These are phyloP conservation scores for Meloidogyne hapla DNA, from an alignment of 1,140 invertebrate genomes.

Conservation along the genomic window DNA sequence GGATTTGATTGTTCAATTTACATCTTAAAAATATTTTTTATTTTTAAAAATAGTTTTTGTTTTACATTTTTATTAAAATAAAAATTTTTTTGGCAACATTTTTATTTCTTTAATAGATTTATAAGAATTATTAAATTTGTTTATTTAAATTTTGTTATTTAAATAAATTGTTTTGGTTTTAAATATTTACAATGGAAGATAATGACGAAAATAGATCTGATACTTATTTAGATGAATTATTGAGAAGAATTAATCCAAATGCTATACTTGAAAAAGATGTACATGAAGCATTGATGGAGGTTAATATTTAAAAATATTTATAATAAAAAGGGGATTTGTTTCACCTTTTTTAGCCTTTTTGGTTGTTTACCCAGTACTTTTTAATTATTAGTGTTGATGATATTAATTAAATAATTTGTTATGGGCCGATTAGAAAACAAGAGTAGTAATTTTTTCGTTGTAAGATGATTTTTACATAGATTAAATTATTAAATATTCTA, in stretches of 20 bases:
- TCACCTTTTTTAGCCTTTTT: too few relatives aligned
- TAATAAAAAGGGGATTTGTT: too few relatives aligned
- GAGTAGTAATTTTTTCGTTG: too few relatives aligned
- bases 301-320: background rate
- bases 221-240: background rate
- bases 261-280: background rate
- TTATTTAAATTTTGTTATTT: background rate
- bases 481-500: too few relatives aligned
- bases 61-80: background rate
- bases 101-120: background rate
- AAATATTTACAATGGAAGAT: background rate
- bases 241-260: background rate
- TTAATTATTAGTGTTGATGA: too few relatives aligned
- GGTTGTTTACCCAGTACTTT: too few relatives aligned
- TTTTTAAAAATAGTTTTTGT: background rate
- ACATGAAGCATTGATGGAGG: background rate
- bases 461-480: too few relatives aligned
- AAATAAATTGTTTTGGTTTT: background rate
- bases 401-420: too few relatives aligned
- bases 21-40: constrained; percentile 18
- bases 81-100: background rate
- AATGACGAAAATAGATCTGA: background rate
- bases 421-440: too few relatives aligned
- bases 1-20: constrained; percentile 42
- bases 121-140: background rate